These are phyloP conservation scores for Diglossa brunneiventris DNA, from an alignment of 2,113 vertebrate species.

Conservation along the genomic window DNA sequence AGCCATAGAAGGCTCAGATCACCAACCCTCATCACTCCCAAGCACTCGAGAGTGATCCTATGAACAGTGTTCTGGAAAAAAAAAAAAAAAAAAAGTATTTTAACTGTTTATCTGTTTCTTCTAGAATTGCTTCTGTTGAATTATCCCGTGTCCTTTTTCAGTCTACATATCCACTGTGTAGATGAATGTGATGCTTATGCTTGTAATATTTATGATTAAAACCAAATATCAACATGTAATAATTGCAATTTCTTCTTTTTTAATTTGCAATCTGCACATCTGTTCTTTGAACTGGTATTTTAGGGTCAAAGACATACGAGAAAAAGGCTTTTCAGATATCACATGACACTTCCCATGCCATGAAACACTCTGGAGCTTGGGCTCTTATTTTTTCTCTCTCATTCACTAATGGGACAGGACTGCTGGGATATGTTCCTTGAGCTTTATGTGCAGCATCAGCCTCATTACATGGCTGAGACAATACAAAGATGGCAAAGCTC, in stretches of 20 bases:
- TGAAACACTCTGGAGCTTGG: not conserved
- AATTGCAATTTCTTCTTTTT: not conserved
- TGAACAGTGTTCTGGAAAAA: not conserved
- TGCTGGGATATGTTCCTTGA: not conserved
- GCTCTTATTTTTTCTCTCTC: not conserved
- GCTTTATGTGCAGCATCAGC: not conserved
- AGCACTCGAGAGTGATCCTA: not conserved
- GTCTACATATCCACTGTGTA: not conserved
- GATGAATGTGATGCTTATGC: not conserved
- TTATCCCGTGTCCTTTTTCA: not conserved
- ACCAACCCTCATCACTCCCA: not conserved
- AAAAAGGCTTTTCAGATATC: not conserved
- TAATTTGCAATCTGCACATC: not conserved
- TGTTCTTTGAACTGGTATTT: not conserved
- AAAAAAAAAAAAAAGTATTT: not conserved
- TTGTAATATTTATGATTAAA: not conserved
- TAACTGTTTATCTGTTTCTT: not conserved
- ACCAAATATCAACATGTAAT: not conserved
- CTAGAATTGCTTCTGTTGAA: not conserved
- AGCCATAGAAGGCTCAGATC: not conserved
- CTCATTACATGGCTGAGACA: not conserved
- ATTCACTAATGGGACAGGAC: not conserved
- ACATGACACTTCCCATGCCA: not conserved
- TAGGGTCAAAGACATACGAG: not conserved
- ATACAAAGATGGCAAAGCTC: not conserved